Percentiles rank a stretch among this genome's conserved stretches.
Evolutionary conservation across 2,113 vertebrate genomes (phyloP).

Genomic region (Bubo blakistoni): DNA sequence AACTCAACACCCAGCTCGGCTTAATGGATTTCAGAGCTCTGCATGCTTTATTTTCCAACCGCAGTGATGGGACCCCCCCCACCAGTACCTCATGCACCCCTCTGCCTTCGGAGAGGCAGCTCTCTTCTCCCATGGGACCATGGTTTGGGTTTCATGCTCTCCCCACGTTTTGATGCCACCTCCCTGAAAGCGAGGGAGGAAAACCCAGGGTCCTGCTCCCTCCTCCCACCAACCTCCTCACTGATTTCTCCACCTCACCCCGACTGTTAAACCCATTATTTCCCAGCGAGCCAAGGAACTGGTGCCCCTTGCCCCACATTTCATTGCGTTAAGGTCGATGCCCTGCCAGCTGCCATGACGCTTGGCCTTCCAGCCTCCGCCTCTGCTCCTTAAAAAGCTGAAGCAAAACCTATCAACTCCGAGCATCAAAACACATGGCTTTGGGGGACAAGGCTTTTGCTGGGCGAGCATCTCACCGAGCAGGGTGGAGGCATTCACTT

Average conservation of each 20-base stretch:
- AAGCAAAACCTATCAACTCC: not conserved
- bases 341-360: not conserved
- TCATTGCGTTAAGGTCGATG: not conserved
- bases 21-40: not conserved
- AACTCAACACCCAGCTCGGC: not conserved
- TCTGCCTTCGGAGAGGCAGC: not conserved
- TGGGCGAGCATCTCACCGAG: rapidly evolving
- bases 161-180: not conserved
- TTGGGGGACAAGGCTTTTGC: not conserved
- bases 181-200: not conserved
- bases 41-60: not conserved
- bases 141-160: not conserved
- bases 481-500: not conserved
- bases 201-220: not conserved
- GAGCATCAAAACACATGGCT: not conserved
- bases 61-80: not conserved
- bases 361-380: not conserved
- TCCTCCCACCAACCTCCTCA: not conserved
- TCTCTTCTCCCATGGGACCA: not conserved
- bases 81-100: not conserved
- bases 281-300: not conserved
- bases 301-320: not conserved
- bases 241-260: not conserved
- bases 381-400: not conserved
- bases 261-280: not conserved